Base-by-base conservation (phyloP, 2,113 vertebrate genomes). In the Pteropus alecto region DNA sequence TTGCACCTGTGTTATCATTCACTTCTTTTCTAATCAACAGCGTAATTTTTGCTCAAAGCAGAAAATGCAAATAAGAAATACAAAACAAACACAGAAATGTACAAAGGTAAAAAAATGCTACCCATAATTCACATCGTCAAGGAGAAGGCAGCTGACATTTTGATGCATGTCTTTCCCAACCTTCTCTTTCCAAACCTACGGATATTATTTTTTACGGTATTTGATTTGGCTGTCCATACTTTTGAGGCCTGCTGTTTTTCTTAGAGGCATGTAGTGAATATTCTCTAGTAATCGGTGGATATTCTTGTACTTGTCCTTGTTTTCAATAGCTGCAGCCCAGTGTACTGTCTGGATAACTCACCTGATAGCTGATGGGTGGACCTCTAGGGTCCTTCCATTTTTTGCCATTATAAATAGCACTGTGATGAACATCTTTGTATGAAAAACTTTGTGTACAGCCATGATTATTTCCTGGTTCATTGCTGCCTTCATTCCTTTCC, bases 221-320 rank as follows among this genome's bases (percentile, higher is more conserved):
- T 46, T 35, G 61, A 3, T n/a, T 48, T 35, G 70, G 9, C 8
- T 28, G 0, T 30, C 26, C 24, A 1, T 3, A 38, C 46, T 22
- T 67, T 38, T 3, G 51, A 13, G 24, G 51, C 24, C 58, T 35
- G 12, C 24, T 4, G 15, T 13, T 77, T 77, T 70, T 13, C 61
- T 38, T 33, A 15, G 28, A 76, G 30, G 0, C 8, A 0, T 5
- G 30, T 18, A 28, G 14, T 46, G 35, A 63, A 9, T 24, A 3
- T 46, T 63, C 63, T 58, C 19, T 18, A 6, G 9, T 14, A 4
- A 4, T 38, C 30, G 60, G 26, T 41, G 74, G 60, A 2, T 30
- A 15, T 35, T 41, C 38, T 21, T 19, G 7, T 0, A 3, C 28
- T 16, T 2, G 6, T 41, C 15, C 0, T 48, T n/a, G 24, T 60